Evolutionary conservation across 1,140 invertebrate genomes (phyloP).

Genomic region (Ephestia elutella): DNA sequence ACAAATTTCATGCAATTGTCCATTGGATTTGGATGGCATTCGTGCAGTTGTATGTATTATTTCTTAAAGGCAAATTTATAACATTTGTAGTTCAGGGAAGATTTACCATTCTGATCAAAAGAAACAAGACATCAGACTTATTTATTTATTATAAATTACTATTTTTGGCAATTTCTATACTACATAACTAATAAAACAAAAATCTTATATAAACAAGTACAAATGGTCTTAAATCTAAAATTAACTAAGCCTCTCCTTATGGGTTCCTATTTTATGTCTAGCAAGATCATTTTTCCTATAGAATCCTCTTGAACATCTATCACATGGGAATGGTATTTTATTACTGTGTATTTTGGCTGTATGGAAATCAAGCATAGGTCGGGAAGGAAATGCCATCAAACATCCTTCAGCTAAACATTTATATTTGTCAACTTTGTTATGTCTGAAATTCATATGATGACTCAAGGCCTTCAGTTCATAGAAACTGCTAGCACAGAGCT

Average conservation of each 20-base stretch:
- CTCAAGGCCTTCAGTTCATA: conserved; percentile 37
- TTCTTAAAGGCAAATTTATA: too few species aligned
- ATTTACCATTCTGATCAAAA: too few species aligned
- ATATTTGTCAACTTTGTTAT: conserved; percentile 50
- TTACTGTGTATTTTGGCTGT: conserved; percentile 40
- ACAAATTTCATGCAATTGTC: too few species aligned
- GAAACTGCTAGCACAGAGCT: conserved; percentile 66
- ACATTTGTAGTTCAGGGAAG: too few species aligned
- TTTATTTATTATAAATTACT: too few species aligned
- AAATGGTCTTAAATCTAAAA: neutral
- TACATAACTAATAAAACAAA: neutral
- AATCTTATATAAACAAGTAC: neutral
- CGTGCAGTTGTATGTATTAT: too few species aligned
- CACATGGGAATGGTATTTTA: conserved; percentile 43
- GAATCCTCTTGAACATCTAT: conserved; percentile 49
- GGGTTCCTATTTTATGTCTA: conserved; percentile 47
- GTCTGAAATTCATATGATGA: conserved; percentile 46
- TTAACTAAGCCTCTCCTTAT: conserved; percentile 36
- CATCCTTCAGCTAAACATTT: conserved; percentile 50
- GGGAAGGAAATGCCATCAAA: conserved; percentile 36
- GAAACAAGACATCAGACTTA: too few species aligned
- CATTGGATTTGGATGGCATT: too few species aligned
- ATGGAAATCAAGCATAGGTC: conserved; percentile 50
- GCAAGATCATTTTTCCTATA: conserved; percentile 55
- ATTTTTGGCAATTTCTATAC: too few species aligned